Base-by-base conservation (phyloP, 2,888 invertebrate species). In the Quadroppia sp. region DNA sequence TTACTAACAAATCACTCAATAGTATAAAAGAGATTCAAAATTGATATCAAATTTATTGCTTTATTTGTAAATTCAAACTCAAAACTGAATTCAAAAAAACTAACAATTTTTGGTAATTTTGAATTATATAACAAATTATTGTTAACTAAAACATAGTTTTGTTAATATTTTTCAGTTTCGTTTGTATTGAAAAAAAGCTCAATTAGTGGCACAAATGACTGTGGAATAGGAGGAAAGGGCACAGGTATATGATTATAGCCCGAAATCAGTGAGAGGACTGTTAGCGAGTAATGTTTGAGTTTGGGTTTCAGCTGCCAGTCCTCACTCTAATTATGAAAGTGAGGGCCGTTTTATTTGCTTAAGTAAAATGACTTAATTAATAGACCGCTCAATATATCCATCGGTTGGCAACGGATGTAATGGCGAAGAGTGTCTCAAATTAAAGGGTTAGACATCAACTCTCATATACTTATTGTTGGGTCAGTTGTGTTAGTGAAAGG, bases 341-440 rank as follows among this genome's bases (percentile, higher is more conserved):
- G 23, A 42, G 30, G 67, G 67, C 11, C 15, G 20, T 36, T 67
- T 67, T 67, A 67, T 67, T 67, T 67, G 42, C 67, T 67, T 67
- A 67, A 67, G 67, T 36, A 40, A 67, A 67, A 67, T 67, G 42
- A 67, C 67, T 67, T 67, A 67, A 67, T 67, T 67, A 67, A 67
- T 30, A 67, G 67, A 42, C 23, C 40, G 67, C 40, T 40, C 1
- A 15, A 45, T 17, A 9, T 6, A 6, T 45, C 45, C 17, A 53
- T 3, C 3, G 3, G 9, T 23, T 13, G 28, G 20, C 53, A 53
- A 25, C 53, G 53, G 53, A 53, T 53, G 53, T 53, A 23, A 3
- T 9, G 20, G 9, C 23, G 9, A 20, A 13, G 23, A 11, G 23
- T 28, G 15, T 13, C 59, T 30, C 13, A 25, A 61, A 53, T 53